A percentile compares a stretch with the other conserved stretches of the same genome.
Evolutionary conservation across 2,113 vertebrate species (phyloP).

Genomic region (Rhinogobius similis): DNA sequence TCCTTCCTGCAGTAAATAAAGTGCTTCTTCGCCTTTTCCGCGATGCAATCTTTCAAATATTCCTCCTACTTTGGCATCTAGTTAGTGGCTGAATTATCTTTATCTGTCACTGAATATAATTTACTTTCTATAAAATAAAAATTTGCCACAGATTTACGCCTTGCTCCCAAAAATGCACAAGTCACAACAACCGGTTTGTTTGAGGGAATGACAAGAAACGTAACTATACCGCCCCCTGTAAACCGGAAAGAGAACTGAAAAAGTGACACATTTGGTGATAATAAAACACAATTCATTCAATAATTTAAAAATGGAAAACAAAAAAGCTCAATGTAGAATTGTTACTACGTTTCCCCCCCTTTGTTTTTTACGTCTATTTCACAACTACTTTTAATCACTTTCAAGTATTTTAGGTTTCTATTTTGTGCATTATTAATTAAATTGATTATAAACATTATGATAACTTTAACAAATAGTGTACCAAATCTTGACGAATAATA

Average conservation of each 20-base stretch:
- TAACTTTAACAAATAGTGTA: no score
- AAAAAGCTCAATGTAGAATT: no score
- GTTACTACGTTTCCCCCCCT: no score
- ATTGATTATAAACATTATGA: no score
- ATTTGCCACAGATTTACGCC: neutral
- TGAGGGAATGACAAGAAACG: neutral
- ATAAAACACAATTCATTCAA: neutral
- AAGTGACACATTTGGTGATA: neutral
- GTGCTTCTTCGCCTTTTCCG: no score
- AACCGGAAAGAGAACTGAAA: neutral
- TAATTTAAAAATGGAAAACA: no score
- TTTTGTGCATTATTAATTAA: no score
- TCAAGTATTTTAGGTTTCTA: no score
- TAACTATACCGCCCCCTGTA: neutral
- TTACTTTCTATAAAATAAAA: neutral
- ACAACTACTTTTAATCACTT: no score
- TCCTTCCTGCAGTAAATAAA: neutral
- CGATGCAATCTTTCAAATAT: neutral
- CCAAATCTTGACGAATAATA: no score
- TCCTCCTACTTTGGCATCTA: neutral
- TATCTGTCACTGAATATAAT: neutral
- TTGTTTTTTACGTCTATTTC: no score
- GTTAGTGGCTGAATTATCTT: neutral
- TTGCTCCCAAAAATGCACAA: neutral
- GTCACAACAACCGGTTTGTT: neutral